Evolutionary conservation across 2,797 vertebrate genomes (phyloP), one percentile per base, ranked within the genome.

Genomic region (Ceyx erithaca): DNA sequence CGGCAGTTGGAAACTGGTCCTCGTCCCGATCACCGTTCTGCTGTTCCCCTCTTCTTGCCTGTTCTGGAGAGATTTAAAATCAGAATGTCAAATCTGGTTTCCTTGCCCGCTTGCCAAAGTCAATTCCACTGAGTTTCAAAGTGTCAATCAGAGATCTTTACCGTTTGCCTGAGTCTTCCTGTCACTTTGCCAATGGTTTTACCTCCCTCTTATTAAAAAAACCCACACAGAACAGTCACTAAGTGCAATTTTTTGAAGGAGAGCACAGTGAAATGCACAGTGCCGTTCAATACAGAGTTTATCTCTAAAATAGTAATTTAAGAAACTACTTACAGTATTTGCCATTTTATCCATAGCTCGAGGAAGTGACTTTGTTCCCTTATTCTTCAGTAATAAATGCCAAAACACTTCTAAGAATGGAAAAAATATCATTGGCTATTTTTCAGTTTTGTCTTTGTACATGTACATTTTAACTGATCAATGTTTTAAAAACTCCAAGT

Each of bases 31-130:
- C 5, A 0, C 0, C 3, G 12, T 45, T n/a, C 3, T 70, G 1
- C 41, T 1, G 6, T 5, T 26, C 52, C 40, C 20, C 19, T 5
- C n/a, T 18, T 37, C 52, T 17, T 4, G 2, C 5, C 19, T 8
- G 0, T 30, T 14, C 7, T 1, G 0, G 1, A 21, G 8, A 26
- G 12, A 6, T 9, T n/a, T 7, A 4, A 16, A n/a, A 23, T 26
- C 6, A 1, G 10, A 49, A 3, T 4, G 25, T 6, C 33, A 12
- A 26, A 1, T 5, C 4, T 22, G 0, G 19, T 25, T 41, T 26
- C n/a, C 31, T 35, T 40, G 19, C 4, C 62, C 7, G 4, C 45
- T 52, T 12, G n/a, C 33, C 4, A 0, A 25, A 45, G 43, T 17
- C 48, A 14, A 14, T 22, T 9, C 17, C 22, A 4, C 2, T 16